A percentile compares a stretch with the other conserved stretches of the same genome.
Evolutionary conservation across 2,888 invertebrate species (phyloP).

Genomic region (Yponomeuta cagnagella): DNA sequence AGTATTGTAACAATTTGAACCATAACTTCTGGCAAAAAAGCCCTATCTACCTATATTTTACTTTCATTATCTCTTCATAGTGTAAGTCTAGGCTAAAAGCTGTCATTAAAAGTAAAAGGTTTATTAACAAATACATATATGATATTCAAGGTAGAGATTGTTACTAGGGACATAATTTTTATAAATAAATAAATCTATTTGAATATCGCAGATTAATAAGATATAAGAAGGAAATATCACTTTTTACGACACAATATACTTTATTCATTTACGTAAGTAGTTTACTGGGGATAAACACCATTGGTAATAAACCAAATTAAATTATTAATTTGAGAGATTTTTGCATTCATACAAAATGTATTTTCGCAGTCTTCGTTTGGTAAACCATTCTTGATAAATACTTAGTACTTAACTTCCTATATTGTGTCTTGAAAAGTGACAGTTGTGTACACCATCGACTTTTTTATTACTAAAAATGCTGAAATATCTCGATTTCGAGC

Average conservation of each 20-base stretch:
- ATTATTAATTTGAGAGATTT: conserved; percentile 24
- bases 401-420: not conserved
- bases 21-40: conserved; percentile 13
- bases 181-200: conserved; percentile 45
- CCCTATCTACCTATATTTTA: conserved; percentile 29
- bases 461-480: conserved; percentile 45
- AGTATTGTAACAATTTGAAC: not conserved
- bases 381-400: not conserved
- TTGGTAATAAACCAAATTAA: conserved; percentile 41
- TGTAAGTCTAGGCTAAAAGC: conserved; percentile 63
- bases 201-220: not conserved
- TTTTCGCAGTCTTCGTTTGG: conserved; percentile 9
- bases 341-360: no score
- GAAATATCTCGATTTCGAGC: conserved; percentile 54
- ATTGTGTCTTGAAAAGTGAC: conserved; percentile 42
- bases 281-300: conserved; percentile 41
- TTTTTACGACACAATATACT: not conserved
- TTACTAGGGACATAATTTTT: conserved; percentile 74
- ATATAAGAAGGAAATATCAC: not conserved
- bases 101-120: conserved; percentile 57
- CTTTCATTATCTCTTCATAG: conserved; percentile 56
- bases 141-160: conserved; percentile 69
- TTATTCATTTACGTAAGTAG: not conserved
- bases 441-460: conserved; percentile 41
- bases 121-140: conserved; percentile 57